Evolutionary conservation across 2,888 invertebrate genomes (phyloP), one percentile per base, ranked within the genome.

Genomic region (Idaea dimidiata): DNA sequence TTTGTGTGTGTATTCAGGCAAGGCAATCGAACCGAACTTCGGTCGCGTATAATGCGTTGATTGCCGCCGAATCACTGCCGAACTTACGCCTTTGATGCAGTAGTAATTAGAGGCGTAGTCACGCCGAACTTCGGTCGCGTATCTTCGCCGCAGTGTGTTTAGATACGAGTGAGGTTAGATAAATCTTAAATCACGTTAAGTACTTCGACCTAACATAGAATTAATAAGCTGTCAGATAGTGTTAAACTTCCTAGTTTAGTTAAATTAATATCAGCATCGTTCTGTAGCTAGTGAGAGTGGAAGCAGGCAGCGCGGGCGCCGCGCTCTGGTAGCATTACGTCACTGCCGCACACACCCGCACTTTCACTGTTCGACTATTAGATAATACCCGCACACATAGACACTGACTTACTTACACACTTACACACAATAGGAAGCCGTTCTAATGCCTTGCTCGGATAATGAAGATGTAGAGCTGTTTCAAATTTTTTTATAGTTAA

Each of bases 331-430:
- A 61, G 61, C 57, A 64, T 91, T 91, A 84, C 91, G 88, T 90
- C 91, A 91, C 66, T 75, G 77, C 72, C 82, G 74, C 88, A 82
- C 90, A 89, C 90, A 91, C 88, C 86, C 84, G 88, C 90, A 91
- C 90, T 89, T 86, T 82, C 87, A 86, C 86, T 89, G 89, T 90
- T 89, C 88, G 88, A 89, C 88, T 90, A 85, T 91, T 92, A 91
- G 90, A 90, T 91, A 91, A 92, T 87, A 85, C 77, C 79, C 80
- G 78, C 80, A 83, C 78, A 86, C 87, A 74, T 80, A 79, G 82
- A 85, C 78, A 84, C 83, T 88, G 90, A 82, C 90, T 89, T 89
- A 91, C 91, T 89, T 89, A 88, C 89, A 88, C 87, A 88, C 85
- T 88, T 87, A 87, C 83, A 87, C 76, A 86, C 88, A 86, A 86